A percentile compares a stretch with the other conserved stretches of the same genome.
Conservation (phyloP, 2,888 invertebrate genomes). For the Anodontia alba region DNA sequence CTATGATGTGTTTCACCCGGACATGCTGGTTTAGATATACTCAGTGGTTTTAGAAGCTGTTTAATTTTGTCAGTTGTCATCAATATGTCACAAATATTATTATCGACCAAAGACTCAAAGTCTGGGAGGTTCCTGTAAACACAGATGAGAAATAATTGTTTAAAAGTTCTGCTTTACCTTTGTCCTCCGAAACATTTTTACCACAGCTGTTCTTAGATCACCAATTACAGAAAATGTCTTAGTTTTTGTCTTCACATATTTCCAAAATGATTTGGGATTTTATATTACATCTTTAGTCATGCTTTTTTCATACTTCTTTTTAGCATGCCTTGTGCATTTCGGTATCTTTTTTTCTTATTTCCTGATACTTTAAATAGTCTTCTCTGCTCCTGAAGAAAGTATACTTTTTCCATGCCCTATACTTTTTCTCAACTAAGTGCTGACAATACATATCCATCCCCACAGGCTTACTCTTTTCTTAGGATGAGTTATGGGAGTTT, state of each 20-base stretch:
- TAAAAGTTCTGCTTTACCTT: not conserved
- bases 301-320: not conserved
- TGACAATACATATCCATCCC: constrained; percentile 14
- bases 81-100: not conserved
- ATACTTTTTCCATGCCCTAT: constrained; percentile 6
- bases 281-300: not conserved
- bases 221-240: not conserved
- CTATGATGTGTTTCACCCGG: constrained; percentile 11
- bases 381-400: not conserved
- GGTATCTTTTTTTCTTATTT: constrained; percentile 9
- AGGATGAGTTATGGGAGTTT: not conserved
- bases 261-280: constrained; percentile 12
- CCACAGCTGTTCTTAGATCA: not conserved
- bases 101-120: not conserved
- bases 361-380: not conserved
- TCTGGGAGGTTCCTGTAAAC: not conserved
- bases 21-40: not conserved
- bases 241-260: constrained; percentile 5
- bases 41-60: not conserved
- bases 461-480: not conserved
- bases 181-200: not conserved
- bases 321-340: not conserved
- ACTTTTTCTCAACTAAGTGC: constrained; percentile 1
- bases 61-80: not conserved
- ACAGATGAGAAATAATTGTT: not conserved